Evolutionary conservation across 30 jellyfish, hydroid and myxozoan species (phyloP).

Genomic region (Nemopilema nomurai): DNA sequence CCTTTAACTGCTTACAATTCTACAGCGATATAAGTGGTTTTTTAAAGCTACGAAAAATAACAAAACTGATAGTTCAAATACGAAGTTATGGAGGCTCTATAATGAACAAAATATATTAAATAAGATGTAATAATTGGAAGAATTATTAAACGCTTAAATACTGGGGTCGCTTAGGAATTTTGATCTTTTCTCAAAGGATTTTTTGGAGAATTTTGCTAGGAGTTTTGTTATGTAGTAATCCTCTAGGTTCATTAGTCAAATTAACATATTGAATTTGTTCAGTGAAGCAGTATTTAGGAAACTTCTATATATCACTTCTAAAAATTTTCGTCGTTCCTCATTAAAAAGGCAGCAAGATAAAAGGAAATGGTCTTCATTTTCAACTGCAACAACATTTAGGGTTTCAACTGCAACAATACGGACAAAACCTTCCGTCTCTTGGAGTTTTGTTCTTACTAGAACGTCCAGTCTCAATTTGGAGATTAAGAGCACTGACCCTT

Average conservation of each 20-base stretch:
- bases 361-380: conserved; percentile 21
- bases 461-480: conserved; percentile 40
- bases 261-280: conserved; percentile 4
- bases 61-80: not conserved
- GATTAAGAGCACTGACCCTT: conserved; percentile 30
- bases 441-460: conserved; percentile 39
- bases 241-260: not conserved
- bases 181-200: conserved; percentile 3
- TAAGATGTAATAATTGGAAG: not conserved
- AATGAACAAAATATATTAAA: no score
- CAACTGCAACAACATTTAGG: conserved; percentile 16
- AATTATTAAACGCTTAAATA: not conserved
- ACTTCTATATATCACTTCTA: not conserved
- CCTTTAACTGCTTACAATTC: not conserved
- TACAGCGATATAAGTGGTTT: not conserved
- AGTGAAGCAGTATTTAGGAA: conserved; percentile 28
- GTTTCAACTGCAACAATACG: conserved; percentile 27
- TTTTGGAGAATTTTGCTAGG: not conserved
- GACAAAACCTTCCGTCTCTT: conserved; percentile 48
- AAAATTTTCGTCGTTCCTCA: conserved; percentile 24
- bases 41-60: not conserved
- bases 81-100: no score
- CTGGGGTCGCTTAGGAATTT: conserved; percentile 7
- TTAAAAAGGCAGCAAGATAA: conserved; percentile 26
- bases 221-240: not conserved